Conservation (phyloP, 2,113 vertebrate genomes). For the Tetraodon nigroviridis region DNA sequence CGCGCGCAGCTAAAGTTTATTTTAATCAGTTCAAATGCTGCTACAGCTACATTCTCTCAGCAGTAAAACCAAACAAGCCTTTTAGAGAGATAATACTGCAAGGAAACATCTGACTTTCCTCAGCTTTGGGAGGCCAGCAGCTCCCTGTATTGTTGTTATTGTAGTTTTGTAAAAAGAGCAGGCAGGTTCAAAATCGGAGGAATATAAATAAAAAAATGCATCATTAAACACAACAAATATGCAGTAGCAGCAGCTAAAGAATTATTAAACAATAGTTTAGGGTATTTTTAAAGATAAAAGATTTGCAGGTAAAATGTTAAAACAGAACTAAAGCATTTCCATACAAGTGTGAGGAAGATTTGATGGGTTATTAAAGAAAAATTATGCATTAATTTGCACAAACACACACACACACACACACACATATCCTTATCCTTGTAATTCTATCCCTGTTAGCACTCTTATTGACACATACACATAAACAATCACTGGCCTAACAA, state of each 20-base stretch:
- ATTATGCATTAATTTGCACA: too few relatives aligned
- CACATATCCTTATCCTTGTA: too few relatives aligned
- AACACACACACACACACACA: too few relatives aligned
- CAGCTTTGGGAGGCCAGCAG: not conserved
- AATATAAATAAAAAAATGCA: not conserved
- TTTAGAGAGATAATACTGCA: conserved; percentile 21
- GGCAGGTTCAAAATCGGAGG: too few relatives aligned
- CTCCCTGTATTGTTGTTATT: not conserved
- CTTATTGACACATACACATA: too few relatives aligned
- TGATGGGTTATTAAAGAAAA: not conserved
- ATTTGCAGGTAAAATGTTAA: not conserved
- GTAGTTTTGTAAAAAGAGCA: not conserved
- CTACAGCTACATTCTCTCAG: not conserved
- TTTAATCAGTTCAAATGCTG: too few relatives aligned
- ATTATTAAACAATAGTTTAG: not conserved
- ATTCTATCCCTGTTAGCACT: too few relatives aligned
- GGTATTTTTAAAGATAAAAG: not conserved
- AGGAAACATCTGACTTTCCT: not conserved
- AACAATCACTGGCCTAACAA: too few relatives aligned
- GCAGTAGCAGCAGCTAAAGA: not conserved
- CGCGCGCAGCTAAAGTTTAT: too few relatives aligned
- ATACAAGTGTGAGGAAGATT: not conserved
- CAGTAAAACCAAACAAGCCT: conserved; percentile 17
- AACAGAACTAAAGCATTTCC: not conserved
- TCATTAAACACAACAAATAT: not conserved